phyloP scores from a whole-genome alignment of 2,797 vertebrate species.

The Gadopsis bispinosus region DNA sequence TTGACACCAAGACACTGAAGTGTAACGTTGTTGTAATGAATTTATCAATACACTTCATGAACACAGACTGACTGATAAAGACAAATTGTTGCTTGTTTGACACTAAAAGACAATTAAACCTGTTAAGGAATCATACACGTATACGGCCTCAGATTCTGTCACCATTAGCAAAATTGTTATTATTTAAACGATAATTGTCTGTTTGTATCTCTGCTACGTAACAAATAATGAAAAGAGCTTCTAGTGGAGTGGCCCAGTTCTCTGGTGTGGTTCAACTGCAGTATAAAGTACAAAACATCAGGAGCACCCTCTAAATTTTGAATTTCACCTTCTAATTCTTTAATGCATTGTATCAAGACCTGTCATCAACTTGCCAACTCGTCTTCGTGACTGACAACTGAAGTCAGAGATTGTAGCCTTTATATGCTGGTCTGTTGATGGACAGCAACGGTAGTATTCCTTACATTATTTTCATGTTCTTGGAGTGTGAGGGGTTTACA shows the following conservation, averaged over 20 bases:
- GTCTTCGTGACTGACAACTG: not conserved
- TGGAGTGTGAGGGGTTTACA: not conserved
- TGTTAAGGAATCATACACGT: not conserved
- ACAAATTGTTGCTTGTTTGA: not conserved
- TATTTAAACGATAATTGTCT: not conserved
- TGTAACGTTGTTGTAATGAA: not conserved
- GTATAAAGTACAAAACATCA: not conserved
- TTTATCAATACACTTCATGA: not conserved
- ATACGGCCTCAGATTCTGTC: not conserved
- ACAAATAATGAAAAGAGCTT: not conserved
- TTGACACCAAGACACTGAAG: not conserved
- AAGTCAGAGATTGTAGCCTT: not conserved
- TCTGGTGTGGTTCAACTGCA: not conserved
- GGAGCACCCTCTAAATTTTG: not conserved
- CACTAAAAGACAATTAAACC: not conserved
- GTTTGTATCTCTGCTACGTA: not conserved
- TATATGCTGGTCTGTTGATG: not conserved
- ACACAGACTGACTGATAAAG: not conserved
- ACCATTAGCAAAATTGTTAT: not conserved
- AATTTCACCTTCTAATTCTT: slow-evolving; percentile 13
- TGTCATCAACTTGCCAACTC: not conserved
- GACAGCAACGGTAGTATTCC: not conserved
- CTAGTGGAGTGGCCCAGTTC: not conserved
- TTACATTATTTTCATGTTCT: not conserved
- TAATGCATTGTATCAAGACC: not conserved